phyloP scores from a whole-genome alignment of 2,888 invertebrate species.

The Diaperis boleti region DNA sequence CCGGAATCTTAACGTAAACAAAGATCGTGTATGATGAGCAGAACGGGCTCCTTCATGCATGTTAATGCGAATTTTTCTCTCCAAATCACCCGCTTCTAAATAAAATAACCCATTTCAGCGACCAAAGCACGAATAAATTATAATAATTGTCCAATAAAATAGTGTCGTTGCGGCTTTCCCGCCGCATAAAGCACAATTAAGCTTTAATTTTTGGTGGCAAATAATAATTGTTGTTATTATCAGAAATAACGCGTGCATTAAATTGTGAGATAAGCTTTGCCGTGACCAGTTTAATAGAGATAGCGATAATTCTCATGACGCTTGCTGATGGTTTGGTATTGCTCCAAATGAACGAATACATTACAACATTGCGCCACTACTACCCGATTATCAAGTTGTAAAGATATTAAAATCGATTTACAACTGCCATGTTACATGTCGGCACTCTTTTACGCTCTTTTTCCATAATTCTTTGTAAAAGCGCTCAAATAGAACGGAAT shows the following conservation, averaged over 20 bases:
- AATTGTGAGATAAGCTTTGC: constrained; percentile 50
- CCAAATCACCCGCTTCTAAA: constrained; percentile 7
- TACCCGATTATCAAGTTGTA: constrained; percentile 23
- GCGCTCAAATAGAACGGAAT: constrained; percentile 45
- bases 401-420: constrained; percentile 35
- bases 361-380: constrained; percentile 44
- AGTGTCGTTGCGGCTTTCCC: constrained; percentile 32
- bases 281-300: constrained; percentile 46
- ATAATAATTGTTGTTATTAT: constrained; percentile 50
- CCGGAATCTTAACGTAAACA: constrained; percentile 31
- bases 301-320: constrained; percentile 48
- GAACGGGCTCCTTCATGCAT: constrained; percentile 15
- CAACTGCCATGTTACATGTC: constrained; percentile 5
- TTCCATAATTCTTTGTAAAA: constrained; percentile 30
- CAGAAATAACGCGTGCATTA: constrained; percentile 48
- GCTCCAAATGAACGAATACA: constrained; percentile 49
- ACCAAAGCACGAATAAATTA: constrained; percentile 19
- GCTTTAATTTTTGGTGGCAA: constrained; percentile 44
- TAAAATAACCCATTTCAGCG: constrained; percentile 20
- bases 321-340: constrained; percentile 45
- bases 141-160: constrained; percentile 38
- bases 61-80: constrained; percentile 24
- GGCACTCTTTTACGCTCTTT: constrained; percentile 16
- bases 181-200: constrained; percentile 33
- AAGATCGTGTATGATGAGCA: constrained; percentile 33